Evolutionary conservation across 2,113 vertebrate genomes (phyloP), one percentile per base, ranked within the genome.

Genomic region (Notothenia rossii): DNA sequence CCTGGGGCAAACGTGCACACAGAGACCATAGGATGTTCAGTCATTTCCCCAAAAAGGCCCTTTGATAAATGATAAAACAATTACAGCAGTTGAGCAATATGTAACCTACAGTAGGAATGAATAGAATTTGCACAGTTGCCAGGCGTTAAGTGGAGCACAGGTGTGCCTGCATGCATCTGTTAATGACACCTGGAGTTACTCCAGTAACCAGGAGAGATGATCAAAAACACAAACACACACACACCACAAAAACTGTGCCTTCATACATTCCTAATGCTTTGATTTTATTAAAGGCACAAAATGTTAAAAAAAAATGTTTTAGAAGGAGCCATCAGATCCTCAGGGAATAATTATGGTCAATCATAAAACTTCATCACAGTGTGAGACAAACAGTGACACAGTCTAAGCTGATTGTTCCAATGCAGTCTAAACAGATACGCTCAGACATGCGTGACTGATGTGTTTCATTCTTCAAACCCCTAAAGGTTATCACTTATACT

Each of bases 331-430:
- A 33, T 79, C n/a, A 72, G 62, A 61, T 67, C 73, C 74, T 8
- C 0, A 50, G 73, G 86, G 88, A 82, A 84, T 87, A 84, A 87
- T 87, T 89, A 88, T 59, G 83, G 83, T 79, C 78, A 81, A 82
- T 91, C 75, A 84, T 85, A 81, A 86, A 87, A 90, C 72, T 82
- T 89, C 67, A 76, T 80, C 72, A 66, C 71, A 82, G 72, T 48
- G 67, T 62, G 88, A 85, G 67, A 83, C 85, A 86, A 82, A 85
- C 72, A 82, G 83, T 76, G 77, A 79, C 85, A 70, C 60, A 54
- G 86, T 67, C 65, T 29, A 78, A 79, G 84, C 79, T 88, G 88
- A 91, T 88, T 87, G 82, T 66, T 90, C 73, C 66, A 85, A 90
- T 79, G 77, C 75, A 83, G 56, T 77, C 82, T 86, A 83, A 88